Conservation (phyloP, 30 jellyfish, hydroid and myxozoan genomes). For the Aurelia sp. region DNA sequence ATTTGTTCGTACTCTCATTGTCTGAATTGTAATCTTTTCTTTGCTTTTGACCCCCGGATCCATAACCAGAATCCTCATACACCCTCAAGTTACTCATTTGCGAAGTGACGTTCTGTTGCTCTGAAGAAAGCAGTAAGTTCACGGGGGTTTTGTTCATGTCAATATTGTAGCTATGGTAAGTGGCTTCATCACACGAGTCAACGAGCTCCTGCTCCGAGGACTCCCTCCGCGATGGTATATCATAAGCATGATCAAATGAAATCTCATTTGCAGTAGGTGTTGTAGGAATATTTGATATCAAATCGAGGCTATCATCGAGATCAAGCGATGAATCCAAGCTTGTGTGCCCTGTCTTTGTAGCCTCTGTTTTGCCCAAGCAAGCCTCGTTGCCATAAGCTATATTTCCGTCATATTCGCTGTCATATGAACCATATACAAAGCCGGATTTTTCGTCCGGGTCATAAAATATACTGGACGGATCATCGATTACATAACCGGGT, state of each 20-base stretch:
- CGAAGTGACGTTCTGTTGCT: conserved; percentile 27
- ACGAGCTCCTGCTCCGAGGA: conserved; percentile 66
- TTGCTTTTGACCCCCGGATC: conserved; percentile 73
- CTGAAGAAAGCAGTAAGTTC: conserved; percentile 49
- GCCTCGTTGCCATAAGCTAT: conserved; percentile 29
- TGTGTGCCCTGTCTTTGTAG: conserved; percentile 27
- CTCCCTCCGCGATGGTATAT: conserved; percentile 23
- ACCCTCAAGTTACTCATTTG: conserved; percentile 66
- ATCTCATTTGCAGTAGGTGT: conserved; percentile 58
- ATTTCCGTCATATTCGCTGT: conserved; percentile 3
- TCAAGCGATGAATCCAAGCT: conserved; percentile 73
- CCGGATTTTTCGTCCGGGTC: conserved; percentile 99
- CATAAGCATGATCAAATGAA: conserved; percentile 69
- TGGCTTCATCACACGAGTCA: conserved; percentile 64
- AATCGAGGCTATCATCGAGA: conserved; percentile 95
- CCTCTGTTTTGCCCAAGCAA: background rate
- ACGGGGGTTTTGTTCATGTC: conserved; percentile 50
- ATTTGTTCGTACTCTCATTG: conserved; percentile 93
- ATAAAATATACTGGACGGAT: conserved; percentile 97
- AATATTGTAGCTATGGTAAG: conserved; percentile 36
- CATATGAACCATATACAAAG: conserved; percentile 78
- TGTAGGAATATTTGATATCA: conserved; percentile 59
- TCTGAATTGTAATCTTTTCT: conserved; percentile 85
- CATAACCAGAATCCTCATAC: conserved; percentile 90
- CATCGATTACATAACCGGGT: conserved; percentile 80